These are phyloP conservation scores for Frankliniella intonsa DNA, from an alignment of 2,888 invertebrate genomes.

Conservation along the genomic window DNA sequence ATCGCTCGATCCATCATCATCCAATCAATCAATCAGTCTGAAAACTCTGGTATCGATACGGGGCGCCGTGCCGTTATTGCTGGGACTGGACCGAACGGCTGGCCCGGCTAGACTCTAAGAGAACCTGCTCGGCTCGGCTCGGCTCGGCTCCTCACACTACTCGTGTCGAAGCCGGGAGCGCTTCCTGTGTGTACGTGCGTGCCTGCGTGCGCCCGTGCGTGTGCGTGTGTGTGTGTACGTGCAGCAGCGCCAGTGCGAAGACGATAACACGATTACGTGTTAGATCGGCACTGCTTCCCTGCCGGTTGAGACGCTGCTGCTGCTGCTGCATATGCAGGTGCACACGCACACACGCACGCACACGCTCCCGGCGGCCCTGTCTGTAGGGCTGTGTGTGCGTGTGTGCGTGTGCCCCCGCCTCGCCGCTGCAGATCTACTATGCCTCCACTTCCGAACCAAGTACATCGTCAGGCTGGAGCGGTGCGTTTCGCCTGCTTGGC, in stretches of 20 bases:
- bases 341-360: not conserved
- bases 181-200: not conserved
- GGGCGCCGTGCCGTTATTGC: too few relatives aligned
- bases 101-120: too few relatives aligned
- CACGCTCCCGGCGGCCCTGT: not conserved
- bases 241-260: not conserved
- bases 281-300: not conserved
- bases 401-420: too few relatives aligned
- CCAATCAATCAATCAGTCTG: too few relatives aligned
- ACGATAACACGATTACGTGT: constrained; percentile 21
- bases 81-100: too few relatives aligned
- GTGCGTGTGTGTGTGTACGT: not conserved
- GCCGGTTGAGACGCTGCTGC: not conserved
- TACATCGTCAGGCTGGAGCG: too few relatives aligned
- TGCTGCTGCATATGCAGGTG: not conserved
- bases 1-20: too few relatives aligned
- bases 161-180: not conserved
- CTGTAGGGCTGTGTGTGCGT: too few relatives aligned
- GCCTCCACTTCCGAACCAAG: too few relatives aligned
- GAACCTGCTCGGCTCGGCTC: not conserved
- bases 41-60: too few relatives aligned
- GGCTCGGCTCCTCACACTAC: not conserved
- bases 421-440: too few relatives aligned
- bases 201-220: not conserved
- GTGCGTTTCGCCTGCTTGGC: too few relatives aligned